Evolutionary conservation across 92 coral and sea anemone species (phyloP), one percentile per base, ranked within the genome.

Genomic region (Paramuricea clavata): DNA sequence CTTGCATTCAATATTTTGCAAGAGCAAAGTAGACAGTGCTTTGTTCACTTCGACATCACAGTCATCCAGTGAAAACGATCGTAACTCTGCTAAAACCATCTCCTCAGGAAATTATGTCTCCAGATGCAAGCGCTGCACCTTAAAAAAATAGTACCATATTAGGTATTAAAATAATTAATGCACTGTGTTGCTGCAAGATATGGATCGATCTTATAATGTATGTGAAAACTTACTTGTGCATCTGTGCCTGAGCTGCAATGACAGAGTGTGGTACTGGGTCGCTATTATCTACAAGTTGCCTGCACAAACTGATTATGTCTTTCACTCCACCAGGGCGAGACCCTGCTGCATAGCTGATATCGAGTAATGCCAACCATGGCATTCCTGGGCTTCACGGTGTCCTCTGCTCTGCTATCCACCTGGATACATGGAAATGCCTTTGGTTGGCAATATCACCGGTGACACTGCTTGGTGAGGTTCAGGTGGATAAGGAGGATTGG

Each of bases 401-500:
- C 69, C 69, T 19, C 31, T 61, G 69, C 12, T 30, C 31, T 61
- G 69, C 69, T 1, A 61, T 30, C 69, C 69, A n/a, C n/a, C n/a
- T n/a, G n/a, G n/a, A 61, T 3, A 61, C 69, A 26, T 61, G 69
- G 5, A 19, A 16, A 1, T 26, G 69, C 69, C 30, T 25, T 10
- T 0, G 69, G 16, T 0, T 2, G 1, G 69, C 31, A 22, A 61
- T 61, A 15, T 61, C n/a, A n/a, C n/a, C n/a, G 69, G 31, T 61
- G 12, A 16, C 69, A 61, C 69, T 61, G 69, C 69, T 15, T 30
- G 4, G 69, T 26, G 31, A 61, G 6, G 69, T 61, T 61, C 2
- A 61, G 69, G 26, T 61, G 69, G 17, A 61, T 15, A 15, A 61
- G 30, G 17, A 30, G 19, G 30, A 23, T 26, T 61, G 69, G 4